A percentile compares a stretch with the other conserved stretches of the same genome.
Evolutionary conservation across 2,113 vertebrate genomes (phyloP).

Genomic region (Puma concolor): DNA sequence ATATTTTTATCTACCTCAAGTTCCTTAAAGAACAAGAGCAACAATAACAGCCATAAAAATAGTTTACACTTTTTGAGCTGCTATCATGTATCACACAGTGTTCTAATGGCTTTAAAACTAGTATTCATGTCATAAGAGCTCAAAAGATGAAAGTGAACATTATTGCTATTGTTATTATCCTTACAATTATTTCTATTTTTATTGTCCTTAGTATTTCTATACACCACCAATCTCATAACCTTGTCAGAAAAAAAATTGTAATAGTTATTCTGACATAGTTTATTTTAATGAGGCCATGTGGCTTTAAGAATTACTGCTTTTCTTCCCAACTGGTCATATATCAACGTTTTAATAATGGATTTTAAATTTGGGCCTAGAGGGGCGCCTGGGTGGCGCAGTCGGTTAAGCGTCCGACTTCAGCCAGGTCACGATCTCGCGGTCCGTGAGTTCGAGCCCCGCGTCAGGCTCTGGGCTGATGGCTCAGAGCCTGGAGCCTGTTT

Average conservation of each 20-base stretch:
- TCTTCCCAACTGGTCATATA: background rate
- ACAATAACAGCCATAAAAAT: background rate
- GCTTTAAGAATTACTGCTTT: background rate
- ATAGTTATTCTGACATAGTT: background rate
- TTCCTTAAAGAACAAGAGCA: background rate
- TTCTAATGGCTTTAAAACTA: background rate
- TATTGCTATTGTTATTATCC: background rate
- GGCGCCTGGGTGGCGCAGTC: no score
- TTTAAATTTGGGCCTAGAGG: background rate
- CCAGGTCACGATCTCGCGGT: no score
- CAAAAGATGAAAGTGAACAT: background rate
- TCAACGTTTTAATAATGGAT: background rate
- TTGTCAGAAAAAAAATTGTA: background rate
- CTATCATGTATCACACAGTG: background rate
- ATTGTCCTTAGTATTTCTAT: background rate
- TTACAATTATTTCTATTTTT: constrained; percentile 20
- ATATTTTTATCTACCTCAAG: background rate
- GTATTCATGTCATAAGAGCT: background rate
- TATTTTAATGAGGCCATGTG: constrained; percentile 15
- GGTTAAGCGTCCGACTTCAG: no score
- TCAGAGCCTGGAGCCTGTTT: no score
- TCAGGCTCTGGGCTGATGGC: no score
- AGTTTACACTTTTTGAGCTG: background rate
- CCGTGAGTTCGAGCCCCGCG: no score
- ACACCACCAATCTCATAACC: background rate